phyloP scores from a whole-genome alignment of 2,797 vertebrate species.

The Acridotheres tristis region DNA sequence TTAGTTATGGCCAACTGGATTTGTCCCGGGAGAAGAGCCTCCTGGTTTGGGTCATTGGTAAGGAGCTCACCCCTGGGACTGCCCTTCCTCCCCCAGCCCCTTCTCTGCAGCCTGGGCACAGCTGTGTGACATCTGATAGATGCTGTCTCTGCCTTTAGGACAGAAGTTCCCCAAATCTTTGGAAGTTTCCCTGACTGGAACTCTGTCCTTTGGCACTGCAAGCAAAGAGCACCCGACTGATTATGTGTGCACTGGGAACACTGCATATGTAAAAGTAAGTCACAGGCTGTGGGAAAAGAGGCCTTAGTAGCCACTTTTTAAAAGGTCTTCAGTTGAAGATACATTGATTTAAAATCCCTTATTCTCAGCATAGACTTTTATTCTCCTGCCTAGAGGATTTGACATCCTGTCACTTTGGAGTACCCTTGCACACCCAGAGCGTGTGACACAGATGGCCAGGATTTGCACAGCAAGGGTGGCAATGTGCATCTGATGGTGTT shows the following conservation, averaged over 20 bases:
- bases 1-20: slow-evolving; percentile 89
- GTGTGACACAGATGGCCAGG: not conserved
- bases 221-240: slow-evolving; percentile 78
- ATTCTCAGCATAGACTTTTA: not conserved
- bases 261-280: slow-evolving; percentile 92
- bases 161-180: slow-evolving; percentile 93
- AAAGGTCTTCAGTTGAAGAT: not conserved
- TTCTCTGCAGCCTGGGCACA: not conserved
- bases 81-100: not conserved
- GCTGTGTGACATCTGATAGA: not conserved
- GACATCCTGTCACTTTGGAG: not conserved
- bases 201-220: slow-evolving; percentile 78
- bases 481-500: not conserved
- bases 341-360: not conserved
- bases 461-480: not conserved
- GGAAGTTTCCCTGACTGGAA: slow-evolving; percentile 88
- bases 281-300: not conserved
- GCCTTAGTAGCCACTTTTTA: not conserved
- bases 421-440: not conserved
- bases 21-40: slow-evolving; percentile 90
- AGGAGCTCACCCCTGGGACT: not conserved
- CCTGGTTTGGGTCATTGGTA: slow-evolving; percentile 88
- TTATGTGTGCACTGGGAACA: slow-evolving; percentile 85
- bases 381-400: not conserved
- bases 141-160: slow-evolving; percentile 76